Conservation (phyloP, 2,888 invertebrate genomes). For the Cheilosia vulpina region DNA sequence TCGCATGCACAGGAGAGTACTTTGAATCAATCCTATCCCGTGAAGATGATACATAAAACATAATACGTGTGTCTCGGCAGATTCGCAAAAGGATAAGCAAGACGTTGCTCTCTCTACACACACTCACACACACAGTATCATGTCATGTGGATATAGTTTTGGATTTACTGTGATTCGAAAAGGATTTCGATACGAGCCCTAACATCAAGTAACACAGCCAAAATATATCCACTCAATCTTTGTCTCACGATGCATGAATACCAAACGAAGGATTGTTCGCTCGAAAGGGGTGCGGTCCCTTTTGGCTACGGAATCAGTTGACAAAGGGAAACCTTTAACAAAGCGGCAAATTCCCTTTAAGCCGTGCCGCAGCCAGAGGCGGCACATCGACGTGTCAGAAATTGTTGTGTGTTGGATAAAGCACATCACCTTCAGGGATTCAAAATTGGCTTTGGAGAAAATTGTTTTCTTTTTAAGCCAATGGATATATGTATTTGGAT, state of each 20-base stretch:
- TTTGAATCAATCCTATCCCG: background rate
- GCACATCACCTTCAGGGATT: background rate
- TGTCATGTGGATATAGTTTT: background rate
- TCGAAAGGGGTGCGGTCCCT: background rate
- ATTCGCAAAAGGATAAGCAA: background rate
- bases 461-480: too few relatives aligned
- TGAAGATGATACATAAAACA: background rate
- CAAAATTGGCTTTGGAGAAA: background rate
- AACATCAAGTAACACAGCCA: background rate
- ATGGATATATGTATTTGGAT: too few relatives aligned
- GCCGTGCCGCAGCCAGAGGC: background rate
- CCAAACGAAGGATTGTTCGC: conserved; percentile 2
- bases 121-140: background rate
- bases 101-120: background rate
- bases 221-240: background rate
- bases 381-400: conserved; percentile 12
- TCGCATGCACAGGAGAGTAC: background rate
- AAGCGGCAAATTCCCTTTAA: conserved; percentile 7
- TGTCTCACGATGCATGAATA: conserved; percentile 14
- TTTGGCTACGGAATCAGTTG: background rate
- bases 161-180: conserved; percentile 13
- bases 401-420: background rate
- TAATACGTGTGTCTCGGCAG: background rate
- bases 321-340: background rate
- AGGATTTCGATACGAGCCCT: background rate